A percentile compares a stretch with the other conserved stretches of the same genome.
These are phyloP conservation scores for Cotesia chilonis DNA, from an alignment of 1,140 invertebrate species.

Conservation along the genomic window DNA sequence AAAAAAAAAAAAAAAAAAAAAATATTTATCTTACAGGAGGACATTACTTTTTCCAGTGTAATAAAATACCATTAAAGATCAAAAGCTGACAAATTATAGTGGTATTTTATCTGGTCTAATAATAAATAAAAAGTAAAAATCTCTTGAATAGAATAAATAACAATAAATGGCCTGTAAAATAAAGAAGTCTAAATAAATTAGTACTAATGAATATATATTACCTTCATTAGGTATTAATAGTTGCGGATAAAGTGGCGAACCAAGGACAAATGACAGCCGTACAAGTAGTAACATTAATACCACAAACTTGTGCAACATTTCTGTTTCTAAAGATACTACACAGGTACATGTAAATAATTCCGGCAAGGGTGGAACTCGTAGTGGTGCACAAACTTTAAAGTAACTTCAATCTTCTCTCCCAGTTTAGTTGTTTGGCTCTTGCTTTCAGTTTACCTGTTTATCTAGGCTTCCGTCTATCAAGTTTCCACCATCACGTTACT, in stretches of 20 bases:
- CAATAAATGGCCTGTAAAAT: too few relatives aligned
- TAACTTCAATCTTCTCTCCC: constrained; percentile 30
- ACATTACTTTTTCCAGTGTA: too few relatives aligned
- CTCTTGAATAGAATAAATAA: too few relatives aligned
- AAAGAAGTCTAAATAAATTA: background rate
- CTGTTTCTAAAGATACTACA: constrained; percentile 23
- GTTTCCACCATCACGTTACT: background rate
- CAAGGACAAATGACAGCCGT: constrained; percentile 48
- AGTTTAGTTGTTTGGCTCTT: constrained; percentile 11
- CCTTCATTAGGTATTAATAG: constrained; percentile 46
- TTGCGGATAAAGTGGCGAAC: constrained; percentile 45
- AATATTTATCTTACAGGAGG: too few relatives aligned
- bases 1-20: too few relatives aligned
- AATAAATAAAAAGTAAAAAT: too few relatives aligned
- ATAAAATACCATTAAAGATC: too few relatives aligned
- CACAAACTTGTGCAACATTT: constrained; percentile 48
- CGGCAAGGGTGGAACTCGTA: too few relatives aligned
- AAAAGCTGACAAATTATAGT: too few relatives aligned
- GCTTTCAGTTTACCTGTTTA: background rate
- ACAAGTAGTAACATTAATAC: constrained; percentile 42
- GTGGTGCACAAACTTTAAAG: constrained; percentile 17
- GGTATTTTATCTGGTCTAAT: too few relatives aligned
- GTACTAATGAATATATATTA: constrained; percentile 31
- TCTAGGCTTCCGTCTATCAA: constrained; percentile 19
- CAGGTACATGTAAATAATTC: too few relatives aligned